Evolutionary conservation across 2,797 vertebrate species (phyloP).

Genomic region (Sebastiscus tertius): DNA sequence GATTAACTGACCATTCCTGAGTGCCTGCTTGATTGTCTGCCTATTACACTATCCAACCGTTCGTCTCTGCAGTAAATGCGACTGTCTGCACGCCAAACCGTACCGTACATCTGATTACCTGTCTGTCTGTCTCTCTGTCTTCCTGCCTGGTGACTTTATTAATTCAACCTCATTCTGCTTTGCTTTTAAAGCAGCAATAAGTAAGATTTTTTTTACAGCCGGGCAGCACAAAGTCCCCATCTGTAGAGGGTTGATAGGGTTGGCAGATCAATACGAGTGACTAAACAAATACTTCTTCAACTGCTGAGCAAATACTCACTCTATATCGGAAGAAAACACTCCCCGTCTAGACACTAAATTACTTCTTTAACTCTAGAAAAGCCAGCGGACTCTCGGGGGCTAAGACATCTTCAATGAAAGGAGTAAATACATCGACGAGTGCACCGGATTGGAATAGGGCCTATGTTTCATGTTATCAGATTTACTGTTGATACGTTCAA

Average conservation of each 20-base stretch:
- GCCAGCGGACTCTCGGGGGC: not conserved
- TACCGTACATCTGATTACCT: constrained; percentile 10
- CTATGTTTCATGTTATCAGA: not conserved
- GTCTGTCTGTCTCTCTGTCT: not conserved
- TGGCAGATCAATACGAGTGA: constrained; percentile 43
- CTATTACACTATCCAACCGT: not conserved
- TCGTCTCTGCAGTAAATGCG: not conserved
- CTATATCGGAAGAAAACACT: not conserved
- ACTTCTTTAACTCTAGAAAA: not conserved
- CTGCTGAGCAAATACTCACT: constrained; percentile 9
- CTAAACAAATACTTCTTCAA: constrained; percentile 37
- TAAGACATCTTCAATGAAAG: not conserved
- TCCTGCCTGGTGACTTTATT: constrained; percentile 3
- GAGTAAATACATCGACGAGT: not conserved
- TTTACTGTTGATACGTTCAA: not conserved
- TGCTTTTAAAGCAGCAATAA: constrained; percentile 19
- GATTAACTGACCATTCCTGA: constrained; percentile 49
- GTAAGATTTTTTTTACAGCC: not conserved
- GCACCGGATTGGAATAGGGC: too few relatives aligned
- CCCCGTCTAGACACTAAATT: not conserved
- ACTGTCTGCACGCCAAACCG: not conserved
- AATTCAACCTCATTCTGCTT: not conserved
- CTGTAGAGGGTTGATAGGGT: constrained; percentile 36
- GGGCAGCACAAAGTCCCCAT: not conserved
- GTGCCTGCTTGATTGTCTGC: not conserved